Percentiles rank a stretch among this genome's conserved stretches.
phyloP scores from a whole-genome alignment of 2,113 vertebrate species.

The Sphyrna mokarran region DNA sequence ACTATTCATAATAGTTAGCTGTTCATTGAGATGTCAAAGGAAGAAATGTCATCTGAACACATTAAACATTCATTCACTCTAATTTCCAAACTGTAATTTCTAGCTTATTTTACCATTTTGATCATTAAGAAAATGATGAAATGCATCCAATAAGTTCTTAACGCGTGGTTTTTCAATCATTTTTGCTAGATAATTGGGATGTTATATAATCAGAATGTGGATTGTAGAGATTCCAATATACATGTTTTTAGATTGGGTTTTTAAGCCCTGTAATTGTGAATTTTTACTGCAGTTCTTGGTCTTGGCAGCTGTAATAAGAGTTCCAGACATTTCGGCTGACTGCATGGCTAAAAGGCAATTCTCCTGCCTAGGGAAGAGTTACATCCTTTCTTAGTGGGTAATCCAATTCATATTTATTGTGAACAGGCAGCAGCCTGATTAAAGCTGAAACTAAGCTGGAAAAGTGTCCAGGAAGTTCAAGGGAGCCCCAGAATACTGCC shows the following conservation, averaged over 20 bases:
- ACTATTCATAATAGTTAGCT: background rate
- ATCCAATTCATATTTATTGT: background rate
- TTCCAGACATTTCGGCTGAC: background rate
- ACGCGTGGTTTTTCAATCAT: no score
- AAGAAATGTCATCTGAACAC: background rate
- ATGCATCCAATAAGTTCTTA: background rate
- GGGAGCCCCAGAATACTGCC: background rate
- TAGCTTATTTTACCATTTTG: background rate
- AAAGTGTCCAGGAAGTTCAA: background rate
- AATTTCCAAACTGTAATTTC: background rate
- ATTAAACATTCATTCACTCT: slow-evolving; percentile 12
- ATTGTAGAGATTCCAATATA: background rate
- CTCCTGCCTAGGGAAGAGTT: background rate
- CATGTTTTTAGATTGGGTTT: background rate
- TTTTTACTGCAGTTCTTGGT: background rate
- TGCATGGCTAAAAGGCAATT: background rate
- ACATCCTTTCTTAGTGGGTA: background rate
- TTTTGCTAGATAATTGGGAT: background rate
- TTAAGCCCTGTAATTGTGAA: background rate
- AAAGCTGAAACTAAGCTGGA: background rate
- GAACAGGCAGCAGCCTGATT: background rate
- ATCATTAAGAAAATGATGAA: background rate
- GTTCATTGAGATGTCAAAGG: background rate
- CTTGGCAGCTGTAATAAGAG: background rate
- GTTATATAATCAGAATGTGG: background rate